Conservation (phyloP, 2,113 vertebrate species). For the Echinops telfairi region DNA sequence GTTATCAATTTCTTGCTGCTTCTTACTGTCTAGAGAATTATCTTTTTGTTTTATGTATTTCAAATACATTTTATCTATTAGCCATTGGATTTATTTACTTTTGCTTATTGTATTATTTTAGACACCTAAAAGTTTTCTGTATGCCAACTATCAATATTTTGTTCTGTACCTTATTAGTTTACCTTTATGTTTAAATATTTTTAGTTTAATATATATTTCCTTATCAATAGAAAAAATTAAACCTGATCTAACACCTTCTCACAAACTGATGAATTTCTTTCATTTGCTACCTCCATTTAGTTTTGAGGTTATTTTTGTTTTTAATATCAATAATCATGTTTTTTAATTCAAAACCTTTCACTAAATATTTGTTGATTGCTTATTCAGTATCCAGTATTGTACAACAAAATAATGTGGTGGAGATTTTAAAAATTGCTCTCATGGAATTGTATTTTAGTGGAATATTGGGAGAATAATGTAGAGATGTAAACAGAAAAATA, state of each 20-base stretch:
- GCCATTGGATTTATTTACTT: not conserved
- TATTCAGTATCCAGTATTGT: not conserved
- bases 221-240: constrained; percentile 38
- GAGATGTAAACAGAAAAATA: constrained; percentile 43
- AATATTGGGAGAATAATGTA: not conserved
- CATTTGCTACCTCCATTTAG: not conserved
- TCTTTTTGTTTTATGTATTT: not conserved
- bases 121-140: not conserved
- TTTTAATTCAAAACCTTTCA: constrained; percentile 2
- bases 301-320: not conserved
- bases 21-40: too few relatives aligned
- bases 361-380: constrained; percentile 33
- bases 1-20: too few relatives aligned
- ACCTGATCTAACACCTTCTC: not conserved
- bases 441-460: constrained; percentile 27
- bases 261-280: constrained; percentile 15
- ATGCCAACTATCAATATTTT: constrained; percentile 12
- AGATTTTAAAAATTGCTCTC: constrained; percentile 10
- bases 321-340: not conserved
- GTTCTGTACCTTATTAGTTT: constrained; percentile 40
- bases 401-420: not conserved
- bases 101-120: not conserved
- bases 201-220: not conserved
- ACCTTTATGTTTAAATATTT: not conserved
- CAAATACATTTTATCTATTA: not conserved